phyloP scores from a whole-genome alignment of 2,113 vertebrate genomes.

The Mirza zaza region DNA sequence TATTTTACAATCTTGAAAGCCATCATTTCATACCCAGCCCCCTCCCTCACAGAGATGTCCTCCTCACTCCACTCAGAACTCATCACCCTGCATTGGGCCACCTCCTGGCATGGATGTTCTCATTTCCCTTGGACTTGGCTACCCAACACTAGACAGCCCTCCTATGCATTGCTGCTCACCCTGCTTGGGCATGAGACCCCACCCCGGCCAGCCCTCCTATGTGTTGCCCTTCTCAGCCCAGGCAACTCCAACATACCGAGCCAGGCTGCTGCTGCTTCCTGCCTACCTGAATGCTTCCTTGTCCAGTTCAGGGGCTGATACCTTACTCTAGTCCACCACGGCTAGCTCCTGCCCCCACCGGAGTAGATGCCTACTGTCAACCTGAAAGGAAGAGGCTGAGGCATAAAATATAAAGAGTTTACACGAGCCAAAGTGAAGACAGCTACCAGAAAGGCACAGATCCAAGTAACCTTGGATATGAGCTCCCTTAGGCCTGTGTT shows the following conservation, averaged over 20 bases:
- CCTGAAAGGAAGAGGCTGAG: no score
- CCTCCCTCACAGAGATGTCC: not conserved
- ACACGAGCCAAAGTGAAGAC: no score
- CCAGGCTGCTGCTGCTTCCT: not conserved
- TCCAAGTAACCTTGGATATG: no score
- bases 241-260: not conserved
- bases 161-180: no score
- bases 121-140: not conserved
- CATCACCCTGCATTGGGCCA: no score
- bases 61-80: not conserved
- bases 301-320: not conserved
- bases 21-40: not conserved
- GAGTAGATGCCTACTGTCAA: not conserved
- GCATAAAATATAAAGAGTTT: no score
- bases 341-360: not conserved
- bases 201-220: not conserved
- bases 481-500: no score
- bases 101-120: not conserved
- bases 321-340: not conserved
- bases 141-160: fast-evolving
- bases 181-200: not conserved
- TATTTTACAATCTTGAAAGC: not conserved
- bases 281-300: not conserved
- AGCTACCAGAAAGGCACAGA: no score
- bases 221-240: not conserved